Evolutionary conservation across 1,140 invertebrate species (phyloP), one percentile per base, ranked within the genome.

Genomic region (Macrobrachium nipponense): DNA sequence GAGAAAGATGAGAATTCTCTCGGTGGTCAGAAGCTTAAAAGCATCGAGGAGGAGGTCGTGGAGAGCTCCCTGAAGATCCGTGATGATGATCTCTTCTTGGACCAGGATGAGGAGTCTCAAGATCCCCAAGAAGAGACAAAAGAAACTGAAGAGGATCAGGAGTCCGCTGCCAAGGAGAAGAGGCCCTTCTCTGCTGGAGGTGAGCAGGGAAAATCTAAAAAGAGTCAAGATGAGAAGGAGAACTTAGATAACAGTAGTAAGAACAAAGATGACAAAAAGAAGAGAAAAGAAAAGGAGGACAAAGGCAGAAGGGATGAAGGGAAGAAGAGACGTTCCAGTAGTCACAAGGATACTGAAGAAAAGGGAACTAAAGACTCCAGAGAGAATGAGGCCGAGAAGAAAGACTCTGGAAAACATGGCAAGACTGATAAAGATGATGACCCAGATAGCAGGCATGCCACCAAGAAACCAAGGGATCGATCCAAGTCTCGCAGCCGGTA

Each of bases 151-250:
- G 70, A 36, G 27, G 44, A 17, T 18, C n/a, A 36, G 70, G 17
- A 36, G 12, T 14, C 17, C 8, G 23, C 23, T 36, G 17, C 14
- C 23, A 17, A 73, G 11, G 70, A 73, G 70, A 43, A 73, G 14
- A 43, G n/a, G 23, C n/a, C 70, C 12, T 20, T 0, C 15, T 36
- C 70, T 43, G 23, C 70, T 73, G 15, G 23, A 18, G 23, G 70
- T 0, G 44, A 43, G 70, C 44, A 23, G 17, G 17, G 6, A 15
- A 73, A 43, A 36, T 36, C 23, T 18, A 36, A 36, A 1, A 73
- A 43, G 23, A 73, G 20, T 36, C 70, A 73, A 12, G 70, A 73
- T 6, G 70, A 73, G 27, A 43, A 73, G 70, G 70, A 73, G 70
- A 36, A 73, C 23, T 6, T 23, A 43, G 70, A 36, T 2, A 10